Base-by-base conservation (phyloP, 2,888 invertebrate species). In the Callyntrura sp. region DNA sequence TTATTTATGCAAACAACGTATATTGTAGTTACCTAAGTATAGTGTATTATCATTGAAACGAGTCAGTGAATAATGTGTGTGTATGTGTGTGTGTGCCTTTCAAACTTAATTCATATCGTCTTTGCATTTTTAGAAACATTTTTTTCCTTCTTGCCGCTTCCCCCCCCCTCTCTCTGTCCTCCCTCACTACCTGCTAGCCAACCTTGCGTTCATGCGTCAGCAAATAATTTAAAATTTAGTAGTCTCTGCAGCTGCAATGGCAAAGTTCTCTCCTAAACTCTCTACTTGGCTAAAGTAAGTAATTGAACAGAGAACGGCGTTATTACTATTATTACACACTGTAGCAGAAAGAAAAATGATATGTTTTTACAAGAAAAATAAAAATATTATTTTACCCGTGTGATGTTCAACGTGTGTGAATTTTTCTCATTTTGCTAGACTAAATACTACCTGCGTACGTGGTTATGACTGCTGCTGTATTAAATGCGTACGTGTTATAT, bases 361-460 rank as follows among this genome's bases (percentile, higher is more conserved):
- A 1, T 23, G n/a, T 25, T 48, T 28, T 45, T 73, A 23, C 14
- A 51, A 51, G 14, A 73, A 73, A 45, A 45, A 23, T 62, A 28
- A 45, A 35, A 45, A 11, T 45, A 45, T 73, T 62, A 1, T 43
- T 76, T 48, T 70, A 55, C 76, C 76, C 76, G 76, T 76, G 73
- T 73, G 73, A 73, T 45, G 73, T 48, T 48, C 48, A 1, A 62
- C 23, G 85, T 85, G 85, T 85, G 85, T 85, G 85, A 85, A 85
- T 85, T 78, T 76, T 85, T 85, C 78, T 65, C 65, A 76, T 78
- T 85, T 85, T 85, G 85, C 48, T 85, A 48, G 48, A 62, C 85
- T 62, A 78, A 65, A 78, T 78, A 85, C 76, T 85, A 85, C 51
- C 11, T 51, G 62, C 62, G 35, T 68, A 65, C 65, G 65, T 65